Conservation (phyloP, 2,888 invertebrate genomes). For the Aelia acuminata region DNA sequence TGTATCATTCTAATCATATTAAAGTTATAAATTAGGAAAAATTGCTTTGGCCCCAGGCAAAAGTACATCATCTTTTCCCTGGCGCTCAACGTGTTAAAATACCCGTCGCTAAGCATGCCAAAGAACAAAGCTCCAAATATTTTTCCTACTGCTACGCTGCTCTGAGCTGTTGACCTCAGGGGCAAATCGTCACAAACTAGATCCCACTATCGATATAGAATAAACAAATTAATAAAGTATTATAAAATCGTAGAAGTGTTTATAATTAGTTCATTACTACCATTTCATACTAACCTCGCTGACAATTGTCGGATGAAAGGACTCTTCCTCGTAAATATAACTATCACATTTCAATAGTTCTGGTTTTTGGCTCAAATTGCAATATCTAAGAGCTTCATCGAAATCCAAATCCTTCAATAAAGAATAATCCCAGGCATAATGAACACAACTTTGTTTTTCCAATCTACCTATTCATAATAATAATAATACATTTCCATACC, state of each 20-base stretch:
- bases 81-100: too few relatives aligned
- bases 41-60: too few relatives aligned
- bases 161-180: neutral
- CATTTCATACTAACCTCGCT: conserved; percentile 64
- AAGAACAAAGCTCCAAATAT: neutral
- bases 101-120: neutral
- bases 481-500: too few relatives aligned
- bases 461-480: neutral
- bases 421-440: conserved; percentile 71
- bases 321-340: conserved; percentile 68
- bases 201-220: neutral
- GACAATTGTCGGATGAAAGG: conserved; percentile 66
- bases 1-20: too few relatives aligned
- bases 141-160: neutral
- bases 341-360: conserved; percentile 69
- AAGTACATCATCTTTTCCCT: too few relatives aligned
- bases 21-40: too few relatives aligned
- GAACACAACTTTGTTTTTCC: conserved; percentile 68
- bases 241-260: neutral
- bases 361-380: conserved; percentile 67
- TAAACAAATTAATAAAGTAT: neutral
- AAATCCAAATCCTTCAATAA: conserved; percentile 70
- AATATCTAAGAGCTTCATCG: conserved; percentile 69
- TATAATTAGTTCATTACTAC: too few relatives aligned
- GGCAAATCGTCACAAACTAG: neutral